Evolutionary conservation across 2,113 vertebrate genomes (phyloP).

Genomic region (Jacana jacana): DNA sequence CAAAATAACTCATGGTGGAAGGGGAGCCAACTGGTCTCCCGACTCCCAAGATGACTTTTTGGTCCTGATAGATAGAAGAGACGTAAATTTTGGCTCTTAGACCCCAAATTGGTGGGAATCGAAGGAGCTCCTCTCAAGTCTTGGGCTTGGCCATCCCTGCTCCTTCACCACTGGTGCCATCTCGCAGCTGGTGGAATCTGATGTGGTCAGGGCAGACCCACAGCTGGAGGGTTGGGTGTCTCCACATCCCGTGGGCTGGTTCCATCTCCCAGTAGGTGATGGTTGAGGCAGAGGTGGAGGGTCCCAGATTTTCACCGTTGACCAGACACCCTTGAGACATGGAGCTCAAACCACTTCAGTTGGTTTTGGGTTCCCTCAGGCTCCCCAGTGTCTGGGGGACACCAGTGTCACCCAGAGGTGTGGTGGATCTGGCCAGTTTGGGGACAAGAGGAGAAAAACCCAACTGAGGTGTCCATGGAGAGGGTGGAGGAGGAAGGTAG

Average conservation of each 20-base stretch:
- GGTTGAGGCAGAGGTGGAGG: neutral
- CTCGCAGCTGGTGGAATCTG: accelerated
- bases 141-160: neutral
- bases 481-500: neutral
- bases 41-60: neutral
- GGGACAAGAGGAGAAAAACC: neutral
- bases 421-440: neutral
- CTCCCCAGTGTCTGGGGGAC: neutral
- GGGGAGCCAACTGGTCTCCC: neutral
- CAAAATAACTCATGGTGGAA: accelerated
- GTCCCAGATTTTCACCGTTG: neutral
- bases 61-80: no score
- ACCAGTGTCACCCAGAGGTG: accelerated
- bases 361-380: accelerated
- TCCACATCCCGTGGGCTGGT: accelerated
- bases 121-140: neutral
- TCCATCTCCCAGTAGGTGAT: accelerated
- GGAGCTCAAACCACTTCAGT: accelerated
- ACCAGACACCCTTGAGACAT: neutral
- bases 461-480: neutral
- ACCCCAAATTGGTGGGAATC: neutral
- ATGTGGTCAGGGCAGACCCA: neutral
- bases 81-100: neutral
- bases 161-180: neutral
- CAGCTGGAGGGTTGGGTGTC: neutral